A percentile compares a stretch with the other conserved stretches of the same genome.
These are phyloP conservation scores for Limanda limanda DNA, from an alignment of 2,113 vertebrate genomes.

Conservation along the genomic window DNA sequence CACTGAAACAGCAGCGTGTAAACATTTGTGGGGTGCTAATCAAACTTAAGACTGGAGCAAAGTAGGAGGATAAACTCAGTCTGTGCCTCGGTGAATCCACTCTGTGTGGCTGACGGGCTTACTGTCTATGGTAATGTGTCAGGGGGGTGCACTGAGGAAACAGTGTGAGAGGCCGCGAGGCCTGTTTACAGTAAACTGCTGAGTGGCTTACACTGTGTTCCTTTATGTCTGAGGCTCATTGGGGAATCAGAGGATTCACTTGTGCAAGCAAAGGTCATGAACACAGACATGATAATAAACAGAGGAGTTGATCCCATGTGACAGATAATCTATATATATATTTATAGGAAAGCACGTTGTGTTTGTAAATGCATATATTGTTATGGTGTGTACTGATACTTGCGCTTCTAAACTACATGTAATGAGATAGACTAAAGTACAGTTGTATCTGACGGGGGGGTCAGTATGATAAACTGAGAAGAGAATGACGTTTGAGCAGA, in stretches of 20 bases:
- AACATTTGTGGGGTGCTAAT: conserved; percentile 31
- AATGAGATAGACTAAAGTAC: no score
- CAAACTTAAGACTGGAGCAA: conserved; percentile 12
- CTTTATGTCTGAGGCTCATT: conserved; percentile 27
- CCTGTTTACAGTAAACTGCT: conserved; percentile 65
- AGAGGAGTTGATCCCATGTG: conserved; percentile 3
- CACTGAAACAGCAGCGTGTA: conserved; percentile 21
- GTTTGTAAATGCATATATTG: not conserved
- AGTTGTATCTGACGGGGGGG: no score
- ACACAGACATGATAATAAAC: conserved; percentile 5
- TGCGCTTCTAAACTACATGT: not conserved
- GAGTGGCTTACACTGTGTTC: conserved; percentile 32
- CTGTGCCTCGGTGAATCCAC: not conserved
- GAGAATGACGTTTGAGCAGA: no score
- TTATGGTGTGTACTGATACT: not conserved
- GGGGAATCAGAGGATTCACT: conserved; percentile 23
- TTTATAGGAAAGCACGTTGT: not conserved
- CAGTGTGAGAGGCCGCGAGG: conserved; percentile 18
- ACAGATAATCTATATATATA: not conserved
- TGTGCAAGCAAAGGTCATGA: conserved; percentile 43
- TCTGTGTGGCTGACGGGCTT: not conserved
- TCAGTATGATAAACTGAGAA: no score
- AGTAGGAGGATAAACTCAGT: not conserved
- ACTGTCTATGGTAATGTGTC: conserved; percentile 44
- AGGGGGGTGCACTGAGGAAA: conserved; percentile 26